Evolutionary conservation across 2,888 invertebrate genomes (phyloP), one percentile per base, ranked within the genome.

Genomic region (Sphaeridia pumilis): DNA sequence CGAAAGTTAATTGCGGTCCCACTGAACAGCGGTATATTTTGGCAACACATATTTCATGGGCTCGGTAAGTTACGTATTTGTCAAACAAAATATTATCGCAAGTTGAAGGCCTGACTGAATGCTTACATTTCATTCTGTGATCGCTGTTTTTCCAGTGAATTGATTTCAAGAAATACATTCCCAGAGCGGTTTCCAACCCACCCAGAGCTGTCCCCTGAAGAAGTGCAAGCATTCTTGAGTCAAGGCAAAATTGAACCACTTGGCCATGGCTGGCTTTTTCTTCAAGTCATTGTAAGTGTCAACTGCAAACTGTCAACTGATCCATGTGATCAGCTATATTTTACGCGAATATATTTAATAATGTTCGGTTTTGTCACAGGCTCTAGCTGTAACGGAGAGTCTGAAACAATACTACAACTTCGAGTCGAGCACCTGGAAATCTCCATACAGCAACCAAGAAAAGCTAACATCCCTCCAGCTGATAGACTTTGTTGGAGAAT

Each of bases 141-240:
- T n/a, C n/a, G n/a, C n/a, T n/a, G n/a, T n/a, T n/a, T 5, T 38
- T 52, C 10, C 41, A 64, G 64, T 44, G 58, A 62, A 26, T 49
- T 63, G 2, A 59, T 64, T 17, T 55, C 58, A 1, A 57, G 54
- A 41, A 58, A 56, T 28, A 56, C 49, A 44, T 49, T 63, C 27
- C 62, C 64, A 27, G 38, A 55, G 25, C 52, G 51, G 17, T 64
- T 64, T 52, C 58, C 55, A 26, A 28, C 27, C 4, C 75, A 76
- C 58, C 73, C 75, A 25, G 68, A 68, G 51, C 65, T 75, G 20
- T 69, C 69, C 35, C 66, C 68, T 27, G 73, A 74, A 58, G 75
- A 75, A 67, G 72, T 75, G 28, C 75, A 75, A 58, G 71, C 75
- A 52, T 75, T 75, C 68, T 73, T 78, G 25, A 70, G 70, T 36